Evolutionary conservation across 1,140 invertebrate species (phyloP), one percentile per base, ranked within the genome.

Genomic region (Macrosteles quadrilineatus): DNA sequence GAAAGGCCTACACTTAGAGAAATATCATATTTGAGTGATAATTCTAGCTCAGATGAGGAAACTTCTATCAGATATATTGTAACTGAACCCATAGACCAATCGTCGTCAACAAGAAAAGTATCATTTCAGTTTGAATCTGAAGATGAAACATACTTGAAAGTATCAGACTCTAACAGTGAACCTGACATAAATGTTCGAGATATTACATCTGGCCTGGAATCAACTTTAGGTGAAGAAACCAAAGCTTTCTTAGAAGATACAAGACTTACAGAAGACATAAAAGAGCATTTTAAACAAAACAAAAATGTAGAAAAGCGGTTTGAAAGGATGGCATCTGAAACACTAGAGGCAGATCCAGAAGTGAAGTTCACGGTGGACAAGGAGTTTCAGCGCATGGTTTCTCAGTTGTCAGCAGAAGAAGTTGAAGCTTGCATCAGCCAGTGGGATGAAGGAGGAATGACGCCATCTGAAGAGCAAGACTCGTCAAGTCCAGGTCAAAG

Each of bases 281-380:
- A 62, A 59, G 30, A 47, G 47, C 66, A 73, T 29, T 67, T 67
- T 25, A 70, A 74, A 50, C 72, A 73, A 65, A 75, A 57, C 19
- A 45, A 78, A 73, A 79, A 83, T 69, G 83, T 87, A 50, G 85
- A 86, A 74, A 78, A 82, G 63, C 83, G 84, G 76, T 87, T 87
- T 76, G 84, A 86, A 77, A 79, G 85, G 73, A 81, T 87, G 79
- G 83, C 85, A 69, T 83, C 83, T 12, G 78, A 83, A 64, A 78
- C 74, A 19, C 57, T 76, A 40, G 75, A 77, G 69, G 68, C 74
- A 45, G 71, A 69, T 31, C 50, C 67, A 14, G 71, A 50, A 27
- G 45, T 65, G 19, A 72, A 69, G 36, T 63, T 70, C 50, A 69
- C 77, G 21, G 75, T 75, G 0, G 80, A 82, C 74, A 72, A 78